Conservation (phyloP, 92 coral and sea anemone species). For the Epizoanthus scotinus region DNA sequence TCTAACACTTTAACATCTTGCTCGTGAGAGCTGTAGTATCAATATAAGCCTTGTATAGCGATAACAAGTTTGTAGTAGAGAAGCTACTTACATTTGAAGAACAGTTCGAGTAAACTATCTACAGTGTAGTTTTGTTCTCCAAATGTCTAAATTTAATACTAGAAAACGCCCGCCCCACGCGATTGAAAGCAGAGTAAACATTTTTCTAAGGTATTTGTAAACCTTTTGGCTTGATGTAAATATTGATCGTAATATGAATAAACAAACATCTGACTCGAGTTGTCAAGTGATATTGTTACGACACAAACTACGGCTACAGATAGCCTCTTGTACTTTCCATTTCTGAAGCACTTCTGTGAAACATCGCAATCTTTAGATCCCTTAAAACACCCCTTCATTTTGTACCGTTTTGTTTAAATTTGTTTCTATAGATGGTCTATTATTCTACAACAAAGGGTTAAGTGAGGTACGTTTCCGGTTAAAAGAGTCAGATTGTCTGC, state of each 20-base stretch:
- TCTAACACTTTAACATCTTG: too few species aligned
- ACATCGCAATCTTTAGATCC: neutral
- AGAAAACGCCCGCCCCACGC: neutral
- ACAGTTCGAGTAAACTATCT: neutral
- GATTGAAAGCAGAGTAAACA: slow-evolving; percentile 59
- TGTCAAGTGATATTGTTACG: slow-evolving; percentile 1
- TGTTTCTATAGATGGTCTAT: neutral
- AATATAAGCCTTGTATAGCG: neutral
- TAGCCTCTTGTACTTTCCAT: neutral
- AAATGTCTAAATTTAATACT: slow-evolving; percentile 5
- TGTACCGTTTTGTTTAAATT: slow-evolving; percentile 1
- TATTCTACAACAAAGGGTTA: slow-evolving; percentile 10
- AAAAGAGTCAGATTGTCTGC: slow-evolving; percentile 36
- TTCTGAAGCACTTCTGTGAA: neutral
- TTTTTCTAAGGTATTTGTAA: slow-evolving; percentile 62
- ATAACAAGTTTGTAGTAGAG: neutral
- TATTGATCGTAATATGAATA: slow-evolving; percentile 57
- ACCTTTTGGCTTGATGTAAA: slow-evolving; percentile 63
- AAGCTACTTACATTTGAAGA: neutral
- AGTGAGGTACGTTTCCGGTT: slow-evolving; percentile 27
- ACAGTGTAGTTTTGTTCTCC: neutral
- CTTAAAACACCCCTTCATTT: neutral
- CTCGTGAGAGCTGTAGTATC: too few species aligned
- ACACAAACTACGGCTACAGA: neutral
- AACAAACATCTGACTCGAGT: slow-evolving; percentile 51